Evolutionary conservation across 1,140 invertebrate genomes (phyloP).

Genomic region (Meteorus sp.): DNA sequence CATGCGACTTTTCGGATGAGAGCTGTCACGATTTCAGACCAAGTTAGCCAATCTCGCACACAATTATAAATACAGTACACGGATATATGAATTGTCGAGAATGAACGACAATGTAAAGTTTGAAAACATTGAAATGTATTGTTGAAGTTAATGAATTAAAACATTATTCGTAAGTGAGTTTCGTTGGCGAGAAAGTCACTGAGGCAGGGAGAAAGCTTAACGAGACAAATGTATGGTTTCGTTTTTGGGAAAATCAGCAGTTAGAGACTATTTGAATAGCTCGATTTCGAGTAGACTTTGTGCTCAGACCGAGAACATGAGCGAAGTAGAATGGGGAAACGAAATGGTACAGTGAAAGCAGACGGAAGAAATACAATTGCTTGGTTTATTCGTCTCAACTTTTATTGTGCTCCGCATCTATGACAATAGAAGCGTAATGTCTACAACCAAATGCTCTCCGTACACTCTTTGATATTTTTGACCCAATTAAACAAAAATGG

Average conservation of each 20-base stretch:
- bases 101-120: no score
- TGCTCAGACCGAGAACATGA: neutral
- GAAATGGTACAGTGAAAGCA: neutral
- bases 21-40: no score
- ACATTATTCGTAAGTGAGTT: neutral
- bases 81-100: no score
- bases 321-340: neutral
- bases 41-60: no score
- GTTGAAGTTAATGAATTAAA: conserved; percentile 5
- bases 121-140: no score
- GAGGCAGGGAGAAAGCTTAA: conserved; percentile 25
- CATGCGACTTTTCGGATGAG: no score
- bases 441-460: no score
- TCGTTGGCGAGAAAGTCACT: neutral
- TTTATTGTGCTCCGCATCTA: no score
- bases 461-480: no score
- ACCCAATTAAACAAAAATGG: no score
- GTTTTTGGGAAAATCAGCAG: conserved; percentile 43
- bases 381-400: neutral
- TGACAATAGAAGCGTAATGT: no score
- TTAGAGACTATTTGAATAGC: conserved; percentile 41
- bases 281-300: conserved; percentile 33
- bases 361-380: neutral
- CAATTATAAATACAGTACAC: no score
- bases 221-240: conserved; percentile 30